Base-by-base conservation (phyloP, 2,113 vertebrate genomes). In the Podarcis cretensis region DNA sequence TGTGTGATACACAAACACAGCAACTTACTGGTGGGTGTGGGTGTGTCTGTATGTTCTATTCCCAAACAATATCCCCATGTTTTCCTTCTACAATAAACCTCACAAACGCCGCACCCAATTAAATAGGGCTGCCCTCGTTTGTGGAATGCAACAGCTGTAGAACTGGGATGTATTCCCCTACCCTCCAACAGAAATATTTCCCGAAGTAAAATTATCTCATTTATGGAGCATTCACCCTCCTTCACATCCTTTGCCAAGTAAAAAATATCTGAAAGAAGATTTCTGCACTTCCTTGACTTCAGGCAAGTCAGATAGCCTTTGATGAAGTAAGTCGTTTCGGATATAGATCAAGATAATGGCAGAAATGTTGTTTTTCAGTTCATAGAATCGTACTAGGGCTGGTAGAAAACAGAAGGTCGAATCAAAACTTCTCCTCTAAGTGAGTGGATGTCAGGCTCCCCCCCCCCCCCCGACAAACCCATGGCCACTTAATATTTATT, bases 311-410 rank as follows among this genome's bases (percentile, higher is more conserved):
- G 35, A 32, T 86, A 68, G 77, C 9, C 10, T 92, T 89, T 86
- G 25, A 86, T 54, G 21, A 48, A 75, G 6, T 84, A 89, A 86
- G 1, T 16, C 23, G 20, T 0, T 25, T 5, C 0, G 43, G 81
- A 81, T 30, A 1, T 30, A 76, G 80, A 8, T 10, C 0, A 7
- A 1, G 4, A 10, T 32, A 23, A 74, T 48, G 3, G 30, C 18
- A 35, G 1, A 0, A 25, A 13, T 0, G 30, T 8, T 27, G 3
- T 5, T 35, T 20, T 4, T n/a, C 6, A 0, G 16, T 76, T 6
- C 0, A 7, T 12, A 5, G 25, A 48, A 21, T 25, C 2, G 71
- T 54, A 25, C 30, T 2, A 79, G 25, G 43, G 25, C 25, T 78
- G 43, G 25, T 27, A 77, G 48, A 20, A 32, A 74, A 16, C 73